phyloP scores from a whole-genome alignment of 2,888 invertebrate species.

The Osmoderma eremita region DNA sequence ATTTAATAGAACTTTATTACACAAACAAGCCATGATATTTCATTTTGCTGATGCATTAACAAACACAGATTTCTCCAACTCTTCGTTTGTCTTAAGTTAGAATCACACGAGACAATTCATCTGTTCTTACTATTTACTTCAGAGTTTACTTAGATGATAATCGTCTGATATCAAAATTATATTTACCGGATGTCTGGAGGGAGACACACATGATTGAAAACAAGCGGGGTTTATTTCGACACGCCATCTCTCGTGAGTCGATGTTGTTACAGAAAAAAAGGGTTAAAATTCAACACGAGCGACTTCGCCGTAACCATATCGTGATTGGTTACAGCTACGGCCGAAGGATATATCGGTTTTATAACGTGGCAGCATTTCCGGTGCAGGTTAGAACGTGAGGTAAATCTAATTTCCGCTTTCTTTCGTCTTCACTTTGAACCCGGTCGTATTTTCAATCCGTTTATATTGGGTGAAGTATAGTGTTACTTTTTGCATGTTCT shows the following conservation, averaged over 20 bases:
- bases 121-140: background rate
- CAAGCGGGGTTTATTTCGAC: background rate
- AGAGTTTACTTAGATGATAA: background rate
- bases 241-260: slow-evolving; percentile 20
- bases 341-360: slow-evolving; percentile 24
- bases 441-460: slow-evolving; percentile 18
- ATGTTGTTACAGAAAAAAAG: slow-evolving; percentile 1
- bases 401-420: slow-evolving; percentile 55
- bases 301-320: slow-evolving; percentile 4
- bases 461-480: background rate
- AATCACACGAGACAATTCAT: background rate
- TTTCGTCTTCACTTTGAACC: slow-evolving; percentile 51
- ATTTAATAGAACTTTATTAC: too few relatives aligned
- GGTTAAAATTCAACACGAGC: slow-evolving; percentile 5
- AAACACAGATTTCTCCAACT: too few relatives aligned
- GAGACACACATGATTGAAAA: background rate
- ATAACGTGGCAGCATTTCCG: slow-evolving; percentile 49
- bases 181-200: slow-evolving; percentile 11
- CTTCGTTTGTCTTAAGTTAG: background rate
- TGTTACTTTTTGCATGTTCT: too few relatives aligned
- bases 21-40: too few relatives aligned
- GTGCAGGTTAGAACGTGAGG: slow-evolving; percentile 52
- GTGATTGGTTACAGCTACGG: slow-evolving; percentile 29
- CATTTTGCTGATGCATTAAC: too few relatives aligned
- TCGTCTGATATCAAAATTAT: background rate